Base-by-base conservation (phyloP, 2,797 vertebrate species). In the Parambassis ranga region DNA sequence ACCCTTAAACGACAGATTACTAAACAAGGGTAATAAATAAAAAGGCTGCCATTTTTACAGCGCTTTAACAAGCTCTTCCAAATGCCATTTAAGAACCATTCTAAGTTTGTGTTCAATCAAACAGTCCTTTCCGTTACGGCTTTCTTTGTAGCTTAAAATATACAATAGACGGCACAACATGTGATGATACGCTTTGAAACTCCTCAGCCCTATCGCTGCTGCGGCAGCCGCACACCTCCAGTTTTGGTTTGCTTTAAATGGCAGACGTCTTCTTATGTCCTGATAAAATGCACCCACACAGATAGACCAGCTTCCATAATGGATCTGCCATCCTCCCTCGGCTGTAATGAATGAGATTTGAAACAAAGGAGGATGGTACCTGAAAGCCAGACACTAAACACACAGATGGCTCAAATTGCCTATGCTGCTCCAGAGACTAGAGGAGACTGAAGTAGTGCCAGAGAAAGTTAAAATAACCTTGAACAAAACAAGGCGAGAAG, bases 311-410 rank as follows among this genome's bases (percentile, higher is more conserved):
- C 83, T 86, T 76, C 87, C 83, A 86, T 87, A 90, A 89, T 87
- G 83, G 83, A 86, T 89, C 81, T 87, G 87, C 88, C 87, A 86
- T 83, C 86, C 88, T 90, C 84, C 79, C 80, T 87, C 77, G 76
- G 86, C 86, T 88, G 84, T 90, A 92, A 90, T 91, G 88, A 91
- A 92, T 87, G 86, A 87, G 88, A 87, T 90, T 84, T 83, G 87
- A 90, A 90, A 91, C 89, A 90, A 90, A 90, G 87, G 86, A 87
- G 84, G 88, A 87, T 83, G 82, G 81, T 85, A 91, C 90, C 89
- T 92, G 88, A 81, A 77, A 86, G 90, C 85, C 87, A 88, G 85
- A 87, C 70, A 79, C 82, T 85, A 85, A 89, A 89, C 83, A 82
- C 85, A 81, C 87, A 89, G 88, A 90, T 89, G 89, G 88, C 83